Conservation (phyloP, 1,140 invertebrate species). For the Metopolophium dirhodum region DNA sequence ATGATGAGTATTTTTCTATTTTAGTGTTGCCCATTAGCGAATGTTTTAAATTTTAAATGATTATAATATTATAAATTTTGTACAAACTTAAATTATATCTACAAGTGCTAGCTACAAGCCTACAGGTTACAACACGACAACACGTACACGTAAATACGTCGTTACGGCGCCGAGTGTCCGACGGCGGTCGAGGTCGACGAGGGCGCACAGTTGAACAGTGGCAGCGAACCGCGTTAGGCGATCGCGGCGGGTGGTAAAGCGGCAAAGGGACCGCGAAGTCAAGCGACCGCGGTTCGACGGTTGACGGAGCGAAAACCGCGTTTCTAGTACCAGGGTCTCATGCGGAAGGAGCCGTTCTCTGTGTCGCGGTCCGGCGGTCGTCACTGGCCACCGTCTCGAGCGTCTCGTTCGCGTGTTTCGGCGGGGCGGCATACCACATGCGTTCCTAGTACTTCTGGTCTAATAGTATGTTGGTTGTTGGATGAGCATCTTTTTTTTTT, state of each 20-base stretch:
- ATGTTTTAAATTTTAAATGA: too few species aligned
- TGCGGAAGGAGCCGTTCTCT: not conserved
- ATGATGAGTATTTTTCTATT: not conserved
- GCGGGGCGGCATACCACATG: not conserved
- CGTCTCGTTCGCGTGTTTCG: too few species aligned
- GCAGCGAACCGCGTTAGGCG: not conserved
- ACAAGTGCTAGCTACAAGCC: too few species aligned
- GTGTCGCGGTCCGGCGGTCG: not conserved
- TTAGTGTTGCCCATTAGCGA: not conserved
- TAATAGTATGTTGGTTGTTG: not conserved
- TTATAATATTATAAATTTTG: too few species aligned
- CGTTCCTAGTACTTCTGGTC: not conserved
- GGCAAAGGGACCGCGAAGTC: not conserved
- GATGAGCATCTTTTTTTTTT: too few species aligned
- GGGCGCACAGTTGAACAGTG: too few species aligned
- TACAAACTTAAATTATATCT: too few species aligned
- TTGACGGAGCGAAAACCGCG: slow-evolving; percentile 9
- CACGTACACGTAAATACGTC: too few species aligned
- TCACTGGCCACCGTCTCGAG: not conserved
- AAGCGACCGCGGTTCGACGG: not conserved
- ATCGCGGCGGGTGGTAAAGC: not conserved
- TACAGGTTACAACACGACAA: too few species aligned
- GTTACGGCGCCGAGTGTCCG: too few species aligned
- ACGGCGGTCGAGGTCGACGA: too few species aligned
- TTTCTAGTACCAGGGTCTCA: not conserved